Evolutionary conservation across 2,888 invertebrate genomes (phyloP), one percentile per base, ranked within the genome.

Genomic region (Luffia ferchaultella): DNA sequence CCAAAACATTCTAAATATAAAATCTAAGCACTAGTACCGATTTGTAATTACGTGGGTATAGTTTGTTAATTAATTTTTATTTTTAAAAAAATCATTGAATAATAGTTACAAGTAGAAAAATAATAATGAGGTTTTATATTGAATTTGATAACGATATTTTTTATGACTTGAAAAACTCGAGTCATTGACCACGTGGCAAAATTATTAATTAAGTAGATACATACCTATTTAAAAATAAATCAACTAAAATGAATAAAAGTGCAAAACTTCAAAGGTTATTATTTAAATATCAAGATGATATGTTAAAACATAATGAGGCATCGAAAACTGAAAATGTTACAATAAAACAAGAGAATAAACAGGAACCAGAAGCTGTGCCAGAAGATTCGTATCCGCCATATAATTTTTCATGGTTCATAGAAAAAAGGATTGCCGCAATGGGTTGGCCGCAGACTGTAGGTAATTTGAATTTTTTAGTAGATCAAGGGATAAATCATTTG

Each of bases 351-450:
- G 30, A 30, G 30, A 30, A 12, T 3, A 30, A 30, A 12, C 3
- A 42, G 2, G 40, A 43, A n/a, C n/a, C n/a, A n/a, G n/a, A n/a
- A n/a, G n/a, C n/a, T n/a, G n/a, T n/a, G 17, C 3, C n/a, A 2
- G 49, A 49, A 17, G 53, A 61, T 52, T 68, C 76, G 0, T 85
- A 85, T 56, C 79, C 86, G 1, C 89, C 89, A 1, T 87, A 85
- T 68, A 90, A 91, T 60, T 92, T 91, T 64, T 90, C 90, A 0
- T 92, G 91, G 91, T 84, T 92, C 16, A 78, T 89, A 1, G 80
- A 85, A 17, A 74, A 79, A 17, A 77, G 88, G 64, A 67, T 92
- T 30, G 90, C 91, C 1, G 90, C 87, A 0, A 89, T 90, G 87
- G 90, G 87, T 0, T 89, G 86, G 70, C 91, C 91, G 0, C 83